Evolutionary conservation across 2,797 vertebrate species (phyloP).

Genomic region (Hybognathus amarus): DNA sequence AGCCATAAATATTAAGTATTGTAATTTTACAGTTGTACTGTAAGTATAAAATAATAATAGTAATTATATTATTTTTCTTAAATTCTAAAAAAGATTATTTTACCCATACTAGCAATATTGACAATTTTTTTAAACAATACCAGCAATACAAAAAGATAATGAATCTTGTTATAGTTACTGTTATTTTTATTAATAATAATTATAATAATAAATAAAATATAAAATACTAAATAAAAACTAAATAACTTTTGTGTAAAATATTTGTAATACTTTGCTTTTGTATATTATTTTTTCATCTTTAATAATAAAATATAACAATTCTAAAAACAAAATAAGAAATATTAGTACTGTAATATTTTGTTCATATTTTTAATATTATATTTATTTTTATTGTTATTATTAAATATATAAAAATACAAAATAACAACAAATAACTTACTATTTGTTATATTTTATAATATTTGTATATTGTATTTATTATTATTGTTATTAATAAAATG

Average conservation of each 20-base stretch:
- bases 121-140: background rate
- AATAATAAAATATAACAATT: no score
- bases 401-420: background rate
- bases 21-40: background rate
- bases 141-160: background rate
- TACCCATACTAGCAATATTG: background rate
- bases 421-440: background rate
- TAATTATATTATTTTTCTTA: background rate
- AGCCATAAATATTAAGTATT: background rate
- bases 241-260: no score
- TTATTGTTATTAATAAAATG: background rate
- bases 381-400: no score
- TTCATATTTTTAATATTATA: background rate
- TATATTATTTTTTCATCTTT: no score
- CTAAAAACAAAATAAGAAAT: no score
- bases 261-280: no score
- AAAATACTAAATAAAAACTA: no score
- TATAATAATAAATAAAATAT: no score
- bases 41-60: background rate
- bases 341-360: background rate
- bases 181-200: background rate
- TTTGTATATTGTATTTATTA: background rate
- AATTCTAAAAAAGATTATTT: background rate
- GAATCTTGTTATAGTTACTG: background rate
- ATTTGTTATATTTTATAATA: background rate